A percentile compares a stretch with the other conserved stretches of the same genome.
Evolutionary conservation across 2,113 vertebrate species (phyloP).

Genomic region (Dicentrarchus labrax): DNA sequence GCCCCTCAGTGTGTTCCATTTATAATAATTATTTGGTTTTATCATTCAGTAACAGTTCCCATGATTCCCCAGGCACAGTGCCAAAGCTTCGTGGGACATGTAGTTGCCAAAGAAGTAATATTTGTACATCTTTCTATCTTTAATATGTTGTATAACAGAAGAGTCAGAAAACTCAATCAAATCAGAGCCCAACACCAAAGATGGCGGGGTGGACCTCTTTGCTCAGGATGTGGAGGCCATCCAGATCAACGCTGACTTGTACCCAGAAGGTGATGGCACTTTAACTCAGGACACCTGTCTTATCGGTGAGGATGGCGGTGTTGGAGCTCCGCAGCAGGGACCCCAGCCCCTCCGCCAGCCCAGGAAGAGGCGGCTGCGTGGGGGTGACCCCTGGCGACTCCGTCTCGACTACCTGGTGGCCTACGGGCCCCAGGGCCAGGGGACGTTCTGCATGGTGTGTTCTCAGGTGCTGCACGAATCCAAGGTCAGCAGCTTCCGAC

Average conservation of each 20-base stretch:
- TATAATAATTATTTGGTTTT: neutral
- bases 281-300: conserved; percentile 75
- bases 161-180: conserved; percentile 73
- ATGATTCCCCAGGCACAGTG: neutral
- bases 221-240: conserved; percentile 61
- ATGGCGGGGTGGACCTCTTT: conserved; percentile 59
- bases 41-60: neutral
- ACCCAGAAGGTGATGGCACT: conserved; percentile 57
- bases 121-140: neutral
- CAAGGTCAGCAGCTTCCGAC: conserved; percentile 89
- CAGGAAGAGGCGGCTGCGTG: conserved; percentile 76
- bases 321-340: conserved; percentile 37
- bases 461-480: conserved; percentile 87
- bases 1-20: neutral
- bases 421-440: conserved; percentile 85
- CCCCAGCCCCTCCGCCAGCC: conserved; percentile 54
- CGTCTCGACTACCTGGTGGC: conserved; percentile 92
- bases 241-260: conserved; percentile 50
- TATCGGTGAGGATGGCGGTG: conserved; percentile 64
- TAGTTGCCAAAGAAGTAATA: neutral
- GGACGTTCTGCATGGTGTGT: conserved; percentile 92
- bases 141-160: conserved; percentile 43
- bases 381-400: conserved; percentile 86
- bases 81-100: neutral
- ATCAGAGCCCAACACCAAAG: conserved; percentile 81